A percentile compares a stretch with the other conserved stretches of the same genome.
These are phyloP conservation scores for Deroplatys truncata DNA, from an alignment of 2,888 invertebrate species.

Conservation along the genomic window DNA sequence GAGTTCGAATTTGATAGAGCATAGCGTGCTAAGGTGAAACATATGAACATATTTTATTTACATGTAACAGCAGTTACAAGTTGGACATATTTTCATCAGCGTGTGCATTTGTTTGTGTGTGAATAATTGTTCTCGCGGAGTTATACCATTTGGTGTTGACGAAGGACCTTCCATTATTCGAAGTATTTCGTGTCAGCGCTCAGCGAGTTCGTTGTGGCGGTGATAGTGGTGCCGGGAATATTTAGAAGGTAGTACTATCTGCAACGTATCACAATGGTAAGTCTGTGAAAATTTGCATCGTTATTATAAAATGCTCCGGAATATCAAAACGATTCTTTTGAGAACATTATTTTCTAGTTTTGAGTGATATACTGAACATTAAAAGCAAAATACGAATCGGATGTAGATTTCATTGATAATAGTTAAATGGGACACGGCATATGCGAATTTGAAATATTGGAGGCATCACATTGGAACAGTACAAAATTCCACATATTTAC, in stretches of 20 bases:
- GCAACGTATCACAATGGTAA: slow-evolving; percentile 34
- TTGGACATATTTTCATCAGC: slow-evolving; percentile 22
- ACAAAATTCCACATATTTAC: not conserved
- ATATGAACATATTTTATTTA: slow-evolving; percentile 26
- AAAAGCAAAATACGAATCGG: not conserved
- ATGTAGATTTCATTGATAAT: not conserved
- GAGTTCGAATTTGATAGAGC: slow-evolving; percentile 31
- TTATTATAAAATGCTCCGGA: not conserved
- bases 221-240: slow-evolving; percentile 32
- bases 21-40: slow-evolving; percentile 22
- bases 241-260: slow-evolving; percentile 33
- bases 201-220: slow-evolving; percentile 32
- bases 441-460: not conserved
- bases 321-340: not conserved
- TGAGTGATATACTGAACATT: not conserved
- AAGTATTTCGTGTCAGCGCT: slow-evolving; percentile 31
- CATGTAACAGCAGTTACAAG: slow-evolving; percentile 20
- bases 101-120: slow-evolving; percentile 28
- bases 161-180: slow-evolving; percentile 29
- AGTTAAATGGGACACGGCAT: not conserved
- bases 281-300: slow-evolving; percentile 28
- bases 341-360: not conserved
- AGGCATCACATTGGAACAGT: not conserved
- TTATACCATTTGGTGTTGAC: slow-evolving; percentile 28
- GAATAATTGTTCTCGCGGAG: slow-evolving; percentile 31